These are phyloP conservation scores for Goniozus legneri DNA, from an alignment of 1,140 invertebrate species.

Conservation along the genomic window DNA sequence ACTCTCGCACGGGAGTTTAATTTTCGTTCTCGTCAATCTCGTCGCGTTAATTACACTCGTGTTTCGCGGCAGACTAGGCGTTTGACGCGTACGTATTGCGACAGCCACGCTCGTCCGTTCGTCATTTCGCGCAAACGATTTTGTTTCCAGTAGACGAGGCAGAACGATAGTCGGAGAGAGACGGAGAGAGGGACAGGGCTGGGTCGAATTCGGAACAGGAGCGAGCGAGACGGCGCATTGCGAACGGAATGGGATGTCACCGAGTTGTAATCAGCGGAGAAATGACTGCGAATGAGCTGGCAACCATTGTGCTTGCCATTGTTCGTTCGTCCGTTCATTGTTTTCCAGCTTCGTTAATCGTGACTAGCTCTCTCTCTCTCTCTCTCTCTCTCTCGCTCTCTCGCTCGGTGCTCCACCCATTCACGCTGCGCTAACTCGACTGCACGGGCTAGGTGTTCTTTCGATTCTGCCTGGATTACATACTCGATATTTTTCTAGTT, in stretches of 20 bases:
- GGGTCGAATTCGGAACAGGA: slow-evolving; percentile 1
- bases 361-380: slow-evolving; percentile 4
- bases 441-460: too few species aligned
- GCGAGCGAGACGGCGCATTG: slow-evolving; percentile 20
- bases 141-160: too few species aligned
- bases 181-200: not conserved
- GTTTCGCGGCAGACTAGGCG: too few species aligned
- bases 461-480: too few species aligned
- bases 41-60: too few species aligned
- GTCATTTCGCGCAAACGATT: too few species aligned
- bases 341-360: slow-evolving; percentile 45
- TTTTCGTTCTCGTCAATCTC: too few species aligned
- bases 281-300: slow-evolving; percentile 31
- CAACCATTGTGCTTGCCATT: slow-evolving; percentile 34
- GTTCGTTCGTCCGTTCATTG: slow-evolving; percentile 32
- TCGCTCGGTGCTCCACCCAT: not conserved
- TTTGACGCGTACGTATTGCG: too few species aligned
- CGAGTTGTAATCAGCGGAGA: slow-evolving; percentile 35
- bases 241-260: too few species aligned
- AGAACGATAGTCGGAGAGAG: slow-evolving; percentile 7
- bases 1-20: too few species aligned
- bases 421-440: slow-evolving; percentile 7
- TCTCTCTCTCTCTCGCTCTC: not conserved
- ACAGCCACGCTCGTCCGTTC: too few species aligned
- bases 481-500: too few species aligned